Evolutionary conservation across 2,888 invertebrate genomes (phyloP), one percentile per base, ranked within the genome.

Genomic region (Ochlodes sylvanus): DNA sequence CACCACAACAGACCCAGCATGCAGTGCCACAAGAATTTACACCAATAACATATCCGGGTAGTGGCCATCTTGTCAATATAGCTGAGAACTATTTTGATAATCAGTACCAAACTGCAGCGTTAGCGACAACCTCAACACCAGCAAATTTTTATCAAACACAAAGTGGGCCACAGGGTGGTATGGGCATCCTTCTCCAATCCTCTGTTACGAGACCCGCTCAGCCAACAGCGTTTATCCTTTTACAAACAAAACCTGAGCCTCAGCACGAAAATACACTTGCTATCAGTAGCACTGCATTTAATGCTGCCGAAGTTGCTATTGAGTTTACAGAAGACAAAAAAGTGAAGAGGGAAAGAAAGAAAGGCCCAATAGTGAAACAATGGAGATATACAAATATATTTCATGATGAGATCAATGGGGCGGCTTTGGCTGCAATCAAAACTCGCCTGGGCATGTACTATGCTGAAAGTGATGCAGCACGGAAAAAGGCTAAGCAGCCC

Each of bases 341-440:
- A 80, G 70, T 85, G n/a, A 92, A 90, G 71, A 93, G 89, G 72
- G 89, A 92, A 71, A 86, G 88, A 73, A 89, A 85, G 75, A 85
- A 85, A 70, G 92, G 94, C 5, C 93, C 94, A 58, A 75, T 90
- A 54, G 93, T 94, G 0, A 94, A 94, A 75, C 94, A 94, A 71
- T 94, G 94, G 94, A 85, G 94, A 71, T 94, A 94, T 73, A 93
- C 93, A 17, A 94, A 94, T 76, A 92, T 94, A 75, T 94, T 94
- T 73, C 94, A 94, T 81, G 94, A 94, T 78, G 93, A 94, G 77
- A 94, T 94, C 4, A 94, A 94, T 82, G 94, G 94, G 47, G 92
- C 93, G 47, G 93, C 93, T 42, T 78, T 94, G 47, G 89, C 92
- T 47, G 94, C 94, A 15, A 94, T 94, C n/a, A 94, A 94, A 75